These are phyloP conservation scores for Cabera pusaria DNA, from an alignment of 2,888 invertebrate genomes.

Conservation along the genomic window DNA sequence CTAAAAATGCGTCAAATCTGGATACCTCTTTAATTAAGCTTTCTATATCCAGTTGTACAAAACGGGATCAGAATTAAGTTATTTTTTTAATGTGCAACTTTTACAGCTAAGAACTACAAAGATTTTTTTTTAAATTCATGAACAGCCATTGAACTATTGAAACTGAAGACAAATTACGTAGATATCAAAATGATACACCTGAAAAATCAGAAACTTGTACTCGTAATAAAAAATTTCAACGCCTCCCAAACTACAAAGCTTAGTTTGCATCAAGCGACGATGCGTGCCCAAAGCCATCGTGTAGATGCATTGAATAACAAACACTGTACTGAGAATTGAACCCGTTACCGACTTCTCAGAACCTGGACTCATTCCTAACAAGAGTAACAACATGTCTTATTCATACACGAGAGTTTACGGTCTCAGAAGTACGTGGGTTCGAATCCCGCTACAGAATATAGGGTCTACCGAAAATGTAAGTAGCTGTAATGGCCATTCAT, in stretches of 20 bases:
- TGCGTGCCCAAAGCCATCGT: constrained; percentile 46
- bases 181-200: too few species aligned
- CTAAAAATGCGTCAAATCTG: too few species aligned
- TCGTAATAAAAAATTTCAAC: constrained; percentile 21
- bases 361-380: constrained; percentile 72
- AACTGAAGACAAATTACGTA: too few species aligned
- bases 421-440: constrained; percentile 4
- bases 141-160: too few species aligned
- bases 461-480: constrained; percentile 1
- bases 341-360: constrained; percentile 53
- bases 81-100: too few species aligned
- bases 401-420: constrained; percentile 10
- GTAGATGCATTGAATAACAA: constrained; percentile 65
- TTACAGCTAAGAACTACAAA: too few species aligned
- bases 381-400: constrained; percentile 57
- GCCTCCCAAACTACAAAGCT: constrained; percentile 27
- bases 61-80: too few species aligned
- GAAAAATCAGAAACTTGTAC: too few species aligned
- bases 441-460: constrained; percentile 10
- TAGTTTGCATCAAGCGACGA: constrained; percentile 46
- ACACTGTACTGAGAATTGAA: constrained; percentile 51
- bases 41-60: too few species aligned
- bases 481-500: too few species aligned
- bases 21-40: too few species aligned
- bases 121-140: too few species aligned